Percentiles rank a stretch among this genome's conserved stretches.
Conservation (phyloP, 2,113 vertebrate species). For the Xerus inauris region DNA sequence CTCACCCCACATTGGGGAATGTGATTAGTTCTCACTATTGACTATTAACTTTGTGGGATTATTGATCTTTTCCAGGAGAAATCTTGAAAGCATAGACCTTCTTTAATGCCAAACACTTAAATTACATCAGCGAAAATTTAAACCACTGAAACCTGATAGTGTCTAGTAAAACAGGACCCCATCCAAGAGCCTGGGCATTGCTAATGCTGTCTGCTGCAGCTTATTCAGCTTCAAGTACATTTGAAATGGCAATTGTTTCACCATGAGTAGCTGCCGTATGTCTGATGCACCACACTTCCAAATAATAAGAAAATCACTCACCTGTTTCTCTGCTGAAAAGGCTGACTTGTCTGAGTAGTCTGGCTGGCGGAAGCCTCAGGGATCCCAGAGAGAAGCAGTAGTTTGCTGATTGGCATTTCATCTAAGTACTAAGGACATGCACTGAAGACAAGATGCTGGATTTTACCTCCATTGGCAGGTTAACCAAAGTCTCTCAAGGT, state of each 20-base stretch:
- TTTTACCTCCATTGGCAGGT: slow-evolving; percentile 31
- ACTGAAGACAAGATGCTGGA: slow-evolving; percentile 26
- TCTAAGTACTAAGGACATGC: slow-evolving; percentile 59
- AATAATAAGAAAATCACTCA: slow-evolving; percentile 71
- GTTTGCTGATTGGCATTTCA: slow-evolving; percentile 64
- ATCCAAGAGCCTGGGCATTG: background rate
- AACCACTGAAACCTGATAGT: slow-evolving; percentile 44
- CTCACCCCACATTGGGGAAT: background rate
- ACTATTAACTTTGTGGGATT: slow-evolving; percentile 44
- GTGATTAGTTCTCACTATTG: background rate
- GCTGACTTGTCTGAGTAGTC: slow-evolving; percentile 23
- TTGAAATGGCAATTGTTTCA: slow-evolving; percentile 47
- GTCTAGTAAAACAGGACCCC: slow-evolving; percentile 11
- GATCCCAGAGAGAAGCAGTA: slow-evolving; percentile 18
- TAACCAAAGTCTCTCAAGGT: slow-evolving; percentile 44
- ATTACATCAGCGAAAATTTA: slow-evolving; percentile 28
- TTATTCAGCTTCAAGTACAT: slow-evolving; percentile 38
- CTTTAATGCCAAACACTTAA: slow-evolving; percentile 45
- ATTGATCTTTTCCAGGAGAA: slow-evolving; percentile 43
- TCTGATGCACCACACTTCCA: background rate
- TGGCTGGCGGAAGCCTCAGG: slow-evolving; percentile 17
- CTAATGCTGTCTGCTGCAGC: slow-evolving; percentile 16
- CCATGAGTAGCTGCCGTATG: slow-evolving; percentile 16
- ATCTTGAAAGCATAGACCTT: slow-evolving; percentile 52
- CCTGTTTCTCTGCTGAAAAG: slow-evolving; percentile 46